A percentile compares a stretch with the other conserved stretches of the same genome.
Evolutionary conservation across 1,140 invertebrate species (phyloP).

Genomic region (Lasioglossum baleicum): DNA sequence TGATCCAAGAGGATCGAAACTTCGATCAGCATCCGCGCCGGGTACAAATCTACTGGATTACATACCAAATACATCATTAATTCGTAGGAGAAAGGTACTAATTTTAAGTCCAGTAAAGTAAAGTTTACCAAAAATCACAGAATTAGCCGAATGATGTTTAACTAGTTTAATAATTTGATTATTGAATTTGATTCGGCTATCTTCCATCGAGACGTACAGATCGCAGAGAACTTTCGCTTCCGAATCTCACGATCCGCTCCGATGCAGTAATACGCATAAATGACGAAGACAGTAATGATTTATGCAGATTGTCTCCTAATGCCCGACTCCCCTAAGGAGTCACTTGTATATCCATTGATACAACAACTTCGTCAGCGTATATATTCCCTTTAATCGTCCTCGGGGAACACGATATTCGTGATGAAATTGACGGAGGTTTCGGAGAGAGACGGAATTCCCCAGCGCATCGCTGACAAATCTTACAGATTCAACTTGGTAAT

Average conservation of each 20-base stretch:
- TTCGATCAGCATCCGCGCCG: too few species aligned
- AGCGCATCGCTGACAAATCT: slow-evolving; percentile 15
- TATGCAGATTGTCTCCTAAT: slow-evolving; percentile 3
- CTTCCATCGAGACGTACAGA: too few species aligned
- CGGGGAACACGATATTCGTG: slow-evolving; percentile 29
- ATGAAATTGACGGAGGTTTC: not conserved
- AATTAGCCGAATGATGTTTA: too few species aligned
- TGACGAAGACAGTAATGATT: not conserved
- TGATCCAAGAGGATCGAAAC: too few species aligned
- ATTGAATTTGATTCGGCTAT: too few species aligned
- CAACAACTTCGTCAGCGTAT: not conserved
- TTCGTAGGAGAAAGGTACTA: too few species aligned
- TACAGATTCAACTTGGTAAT: not conserved
- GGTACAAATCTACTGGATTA: too few species aligned
- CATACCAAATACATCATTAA: too few species aligned
- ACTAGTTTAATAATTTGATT: too few species aligned
- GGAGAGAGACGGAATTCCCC: slow-evolving; percentile 2
- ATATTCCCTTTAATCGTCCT: slow-evolving; percentile 30
- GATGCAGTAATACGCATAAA: not conserved
- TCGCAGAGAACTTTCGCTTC: too few species aligned
- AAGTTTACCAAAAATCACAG: too few species aligned
- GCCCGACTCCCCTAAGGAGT: not conserved
- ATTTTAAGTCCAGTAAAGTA: too few species aligned
- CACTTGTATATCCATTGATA: not conserved
- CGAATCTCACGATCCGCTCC: not conserved